A percentile compares a stretch with the other conserved stretches of the same genome.
Evolutionary conservation across 2,888 invertebrate genomes (phyloP).

Genomic region (Apocheima hispidaria): DNA sequence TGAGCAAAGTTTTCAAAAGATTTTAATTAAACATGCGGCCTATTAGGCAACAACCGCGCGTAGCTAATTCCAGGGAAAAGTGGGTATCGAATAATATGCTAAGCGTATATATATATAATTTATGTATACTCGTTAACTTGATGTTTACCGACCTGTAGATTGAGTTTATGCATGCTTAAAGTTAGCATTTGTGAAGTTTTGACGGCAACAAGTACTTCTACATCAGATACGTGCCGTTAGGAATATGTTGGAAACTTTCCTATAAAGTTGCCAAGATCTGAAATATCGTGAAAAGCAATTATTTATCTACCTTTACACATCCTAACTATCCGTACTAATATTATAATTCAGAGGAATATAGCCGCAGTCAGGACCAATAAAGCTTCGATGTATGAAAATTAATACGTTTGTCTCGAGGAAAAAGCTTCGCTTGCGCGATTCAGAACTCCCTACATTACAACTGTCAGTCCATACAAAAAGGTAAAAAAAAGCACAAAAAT

Average conservation of each 20-base stretch:
- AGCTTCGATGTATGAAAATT: too few species aligned
- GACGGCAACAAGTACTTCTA: conserved; percentile 58
- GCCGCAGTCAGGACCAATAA: too few species aligned
- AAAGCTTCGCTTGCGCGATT: too few species aligned
- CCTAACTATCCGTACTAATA: too few species aligned
- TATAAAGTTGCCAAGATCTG: conserved; percentile 25
- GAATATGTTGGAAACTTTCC: conserved; percentile 33
- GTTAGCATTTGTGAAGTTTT: conserved; percentile 55
- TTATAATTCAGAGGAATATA: too few species aligned
- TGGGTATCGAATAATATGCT: conserved; percentile 14
- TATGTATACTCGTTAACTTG: conserved; percentile 1
- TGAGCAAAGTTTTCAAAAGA: conserved; percentile 41
- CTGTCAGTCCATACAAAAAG: too few species aligned
- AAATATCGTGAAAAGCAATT: conserved; percentile 32
- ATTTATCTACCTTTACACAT: conserved; percentile 2
- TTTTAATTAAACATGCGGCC: conserved; percentile 42
- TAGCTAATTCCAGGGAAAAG: conserved; percentile 13
- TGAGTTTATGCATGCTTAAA: conserved; percentile 44
- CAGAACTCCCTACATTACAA: too few species aligned
- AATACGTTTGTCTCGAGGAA: too few species aligned
- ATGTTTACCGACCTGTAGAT: conserved; percentile 37
- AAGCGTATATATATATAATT: not conserved
- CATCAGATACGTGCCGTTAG: conserved; percentile 26
- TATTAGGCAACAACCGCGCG: conserved; percentile 26
- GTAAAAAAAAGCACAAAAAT: too few species aligned